A percentile compares a stretch with the other conserved stretches of the same genome.
Conservation (phyloP, 2,888 invertebrate species). For the Andrena minutula region DNA sequence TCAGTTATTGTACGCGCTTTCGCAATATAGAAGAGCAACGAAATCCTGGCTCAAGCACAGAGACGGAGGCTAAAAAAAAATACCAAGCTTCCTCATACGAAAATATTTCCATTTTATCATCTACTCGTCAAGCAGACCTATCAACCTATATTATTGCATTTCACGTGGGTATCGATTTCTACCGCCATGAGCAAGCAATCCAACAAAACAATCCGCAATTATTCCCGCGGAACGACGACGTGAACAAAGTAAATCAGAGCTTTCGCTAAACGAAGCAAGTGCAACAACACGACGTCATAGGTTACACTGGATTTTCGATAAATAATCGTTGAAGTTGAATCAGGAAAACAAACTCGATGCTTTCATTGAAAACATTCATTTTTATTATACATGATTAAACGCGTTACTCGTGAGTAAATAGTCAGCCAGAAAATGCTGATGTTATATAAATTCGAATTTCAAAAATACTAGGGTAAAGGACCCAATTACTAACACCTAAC, state of each 20-base stretch:
- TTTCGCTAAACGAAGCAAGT: constrained; percentile 46
- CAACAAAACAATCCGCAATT: constrained; percentile 48
- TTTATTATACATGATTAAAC: too few species aligned
- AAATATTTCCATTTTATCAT: constrained; percentile 34
- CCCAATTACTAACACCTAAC: too few species aligned
- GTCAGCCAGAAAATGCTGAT: too few species aligned
- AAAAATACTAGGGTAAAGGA: too few species aligned
- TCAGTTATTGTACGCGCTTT: constrained; percentile 4
- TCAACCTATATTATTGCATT: constrained; percentile 29
- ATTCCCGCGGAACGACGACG: constrained; percentile 48
- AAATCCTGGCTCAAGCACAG: background rate
- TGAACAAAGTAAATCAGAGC: constrained; percentile 40
- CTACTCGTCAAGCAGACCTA: constrained; percentile 1
- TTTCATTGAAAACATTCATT: too few species aligned
- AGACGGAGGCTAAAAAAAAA: background rate
- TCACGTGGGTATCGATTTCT: constrained; percentile 48
- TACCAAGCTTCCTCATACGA: constrained; percentile 10
- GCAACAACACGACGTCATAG: constrained; percentile 35
- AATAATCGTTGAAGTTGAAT: constrained; percentile 31
- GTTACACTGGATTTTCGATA: constrained; percentile 31
- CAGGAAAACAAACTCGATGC: background rate
- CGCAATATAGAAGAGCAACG: background rate
- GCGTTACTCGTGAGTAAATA: too few species aligned
- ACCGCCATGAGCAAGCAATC: constrained; percentile 36
- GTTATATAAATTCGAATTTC: too few species aligned